Evolutionary conservation across 2,888 invertebrate genomes (phyloP).

Genomic region (Carpatolechia fugitivella): DNA sequence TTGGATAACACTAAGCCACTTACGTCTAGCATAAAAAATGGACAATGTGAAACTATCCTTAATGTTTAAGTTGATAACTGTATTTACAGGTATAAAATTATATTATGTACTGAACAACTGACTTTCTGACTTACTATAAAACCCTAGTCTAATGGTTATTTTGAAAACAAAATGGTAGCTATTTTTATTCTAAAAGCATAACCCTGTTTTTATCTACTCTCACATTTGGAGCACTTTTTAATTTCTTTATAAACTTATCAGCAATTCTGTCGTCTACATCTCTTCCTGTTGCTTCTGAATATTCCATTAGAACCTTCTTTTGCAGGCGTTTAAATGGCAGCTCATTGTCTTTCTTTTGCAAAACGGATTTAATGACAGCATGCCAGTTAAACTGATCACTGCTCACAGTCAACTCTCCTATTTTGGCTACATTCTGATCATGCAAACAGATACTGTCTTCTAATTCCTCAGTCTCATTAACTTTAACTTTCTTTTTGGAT

Average conservation of each 20-base stretch:
- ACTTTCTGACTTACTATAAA: not conserved
- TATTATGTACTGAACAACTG: not conserved
- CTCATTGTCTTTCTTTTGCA: slow-evolving; percentile 79
- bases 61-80: too few relatives aligned
- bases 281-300: slow-evolving; percentile 69
- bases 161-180: not conserved
- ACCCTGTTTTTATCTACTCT: slow-evolving; percentile 81
- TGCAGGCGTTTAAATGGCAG: slow-evolving; percentile 85
- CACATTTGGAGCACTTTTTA: slow-evolving; percentile 83
- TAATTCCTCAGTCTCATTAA: slow-evolving; percentile 47
- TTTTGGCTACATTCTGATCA: slow-evolving; percentile 70
- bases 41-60: too few relatives aligned
- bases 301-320: slow-evolving; percentile 86
- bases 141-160: too few relatives aligned
- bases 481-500: slow-evolving; percentile 61
- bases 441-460: slow-evolving; percentile 63
- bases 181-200: slow-evolving; percentile 47
- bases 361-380: slow-evolving; percentile 66
- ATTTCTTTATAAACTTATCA: slow-evolving; percentile 85
- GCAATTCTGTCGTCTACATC: slow-evolving; percentile 81
- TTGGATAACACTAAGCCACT: too few relatives aligned
- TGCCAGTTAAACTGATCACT: slow-evolving; percentile 73
- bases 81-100: too few relatives aligned
- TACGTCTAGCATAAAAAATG: too few relatives aligned
- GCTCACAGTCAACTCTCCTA: slow-evolving; percentile 46